Percentiles rank a stretch among this genome's conserved stretches.
Evolutionary conservation across 2,113 vertebrate genomes (phyloP).

Genomic region (Alligator mississippiensis): DNA sequence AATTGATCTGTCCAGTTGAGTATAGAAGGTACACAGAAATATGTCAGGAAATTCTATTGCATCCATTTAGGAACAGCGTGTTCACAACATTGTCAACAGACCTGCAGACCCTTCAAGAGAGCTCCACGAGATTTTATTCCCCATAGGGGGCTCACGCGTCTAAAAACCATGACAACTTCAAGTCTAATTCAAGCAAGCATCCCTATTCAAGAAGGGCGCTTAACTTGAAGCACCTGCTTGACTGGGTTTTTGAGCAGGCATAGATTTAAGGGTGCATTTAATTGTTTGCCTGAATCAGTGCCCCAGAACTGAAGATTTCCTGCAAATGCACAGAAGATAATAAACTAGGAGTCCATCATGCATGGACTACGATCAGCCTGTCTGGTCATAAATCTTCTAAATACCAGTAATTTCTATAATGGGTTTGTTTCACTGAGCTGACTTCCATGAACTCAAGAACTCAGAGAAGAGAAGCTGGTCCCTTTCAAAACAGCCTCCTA

Average conservation of each 20-base stretch:
- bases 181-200: not conserved
- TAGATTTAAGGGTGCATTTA: not conserved
- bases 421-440: constrained; percentile 10
- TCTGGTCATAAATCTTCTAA: not conserved
- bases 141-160: not conserved
- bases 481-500: not conserved
- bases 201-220: not conserved
- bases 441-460: not conserved
- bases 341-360: not conserved
- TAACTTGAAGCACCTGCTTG: not conserved
- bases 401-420: not conserved
- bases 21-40: fast-evolving
- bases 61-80: fast-evolving
- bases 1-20: not conserved
- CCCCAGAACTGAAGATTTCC: not conserved
- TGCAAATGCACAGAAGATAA: not conserved
- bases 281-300: not conserved
- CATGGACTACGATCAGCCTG: not conserved
- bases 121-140: not conserved
- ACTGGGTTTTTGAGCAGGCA: not conserved
- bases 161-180: fast-evolving
- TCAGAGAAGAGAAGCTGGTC: not conserved
- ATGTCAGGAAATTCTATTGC: not conserved
- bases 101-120: not conserved
- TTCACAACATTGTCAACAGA: fast-evolving